Evolutionary conservation across 2,888 invertebrate species (phyloP).

Genomic region (Drosophila seclusa): DNA sequence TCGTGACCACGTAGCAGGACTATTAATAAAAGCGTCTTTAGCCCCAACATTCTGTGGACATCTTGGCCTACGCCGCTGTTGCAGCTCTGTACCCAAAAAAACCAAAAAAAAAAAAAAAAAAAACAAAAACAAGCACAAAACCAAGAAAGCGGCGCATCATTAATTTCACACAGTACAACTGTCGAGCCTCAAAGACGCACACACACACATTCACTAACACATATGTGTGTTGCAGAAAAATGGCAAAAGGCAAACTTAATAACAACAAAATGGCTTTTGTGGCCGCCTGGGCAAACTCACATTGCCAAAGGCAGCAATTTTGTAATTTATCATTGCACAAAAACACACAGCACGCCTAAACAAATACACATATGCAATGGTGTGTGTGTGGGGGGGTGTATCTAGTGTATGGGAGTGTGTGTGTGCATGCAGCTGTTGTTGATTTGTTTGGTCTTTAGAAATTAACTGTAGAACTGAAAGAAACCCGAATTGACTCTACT

Average conservation of each 20-base stretch:
- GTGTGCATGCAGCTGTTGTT: slow-evolving; percentile 46
- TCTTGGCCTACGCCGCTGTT: slow-evolving; percentile 48
- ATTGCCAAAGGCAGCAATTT: slow-evolving; percentile 76
- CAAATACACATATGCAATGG: slow-evolving; percentile 35
- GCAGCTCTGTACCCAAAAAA: slow-evolving; percentile 29
- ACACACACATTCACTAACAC: slow-evolving; percentile 31
- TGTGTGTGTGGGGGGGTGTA: slow-evolving; percentile 11
- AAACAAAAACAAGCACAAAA: slow-evolving; percentile 47
- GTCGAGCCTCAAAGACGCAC: slow-evolving; percentile 64
- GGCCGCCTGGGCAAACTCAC: slow-evolving; percentile 71
- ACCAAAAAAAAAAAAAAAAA: slow-evolving; percentile 2
- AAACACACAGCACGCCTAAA: slow-evolving; percentile 57
- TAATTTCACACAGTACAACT: slow-evolving; percentile 80
- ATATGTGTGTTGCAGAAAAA: slow-evolving; percentile 59
- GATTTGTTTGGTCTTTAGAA: slow-evolving; percentile 61
- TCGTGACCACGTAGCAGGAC: slow-evolving; percentile 78
- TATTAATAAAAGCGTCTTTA: slow-evolving; percentile 79
- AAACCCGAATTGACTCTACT: slow-evolving; percentile 49
- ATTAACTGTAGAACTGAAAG: slow-evolving; percentile 68
- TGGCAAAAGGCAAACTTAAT: slow-evolving; percentile 79
- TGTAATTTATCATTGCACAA: slow-evolving; percentile 80
- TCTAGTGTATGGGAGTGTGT: slow-evolving; percentile 25
- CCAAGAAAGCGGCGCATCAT: slow-evolving; percentile 73
- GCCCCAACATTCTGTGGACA: slow-evolving; percentile 76
- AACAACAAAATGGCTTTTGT: slow-evolving; percentile 81